A percentile compares a stretch with the other conserved stretches of the same genome.
Conservation (phyloP, 2,888 invertebrate species). For the Phyto melanocephala region DNA sequence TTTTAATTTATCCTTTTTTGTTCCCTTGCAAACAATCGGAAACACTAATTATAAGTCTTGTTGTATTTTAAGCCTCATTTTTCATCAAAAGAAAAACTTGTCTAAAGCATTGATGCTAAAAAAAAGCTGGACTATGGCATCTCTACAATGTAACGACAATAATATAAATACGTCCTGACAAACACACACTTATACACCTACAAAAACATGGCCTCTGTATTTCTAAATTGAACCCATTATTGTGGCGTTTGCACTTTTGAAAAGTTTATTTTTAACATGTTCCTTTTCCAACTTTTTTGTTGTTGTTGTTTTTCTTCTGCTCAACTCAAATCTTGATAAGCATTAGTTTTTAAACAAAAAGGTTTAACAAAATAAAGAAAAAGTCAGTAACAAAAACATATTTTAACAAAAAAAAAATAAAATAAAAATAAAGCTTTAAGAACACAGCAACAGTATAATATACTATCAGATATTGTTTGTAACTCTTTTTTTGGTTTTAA, state of each 20-base stretch:
- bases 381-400: conserved; percentile 24
- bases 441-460: conserved; percentile 63
- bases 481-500: conserved; percentile 37
- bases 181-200: conserved; percentile 39
- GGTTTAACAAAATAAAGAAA: conserved; percentile 50
- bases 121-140: conserved; percentile 15
- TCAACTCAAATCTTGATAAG: conserved; percentile 65
- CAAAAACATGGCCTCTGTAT: conserved; percentile 63
- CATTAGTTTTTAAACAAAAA: conserved; percentile 59
- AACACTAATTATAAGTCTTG: conserved; percentile 60
- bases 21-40: conserved; percentile 14
- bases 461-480: conserved; percentile 64
- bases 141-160: conserved; percentile 45
- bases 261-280: conserved; percentile 62
- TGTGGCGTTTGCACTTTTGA: conserved; percentile 65
- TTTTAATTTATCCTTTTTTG: background rate
- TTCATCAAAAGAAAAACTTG: conserved; percentile 39
- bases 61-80: conserved; percentile 51
- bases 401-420: background rate
- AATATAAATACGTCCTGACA: background rate
- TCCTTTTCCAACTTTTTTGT: conserved; percentile 22
- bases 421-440: conserved; percentile 37
- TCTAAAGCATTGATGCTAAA: conserved; percentile 5
- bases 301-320: conserved; percentile 23
- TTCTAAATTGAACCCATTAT: conserved; percentile 64